Evolutionary conservation across 2,797 vertebrate species (phyloP), one percentile per base, ranked within the genome.

Genomic region (Pygocentrus nattereri): DNA sequence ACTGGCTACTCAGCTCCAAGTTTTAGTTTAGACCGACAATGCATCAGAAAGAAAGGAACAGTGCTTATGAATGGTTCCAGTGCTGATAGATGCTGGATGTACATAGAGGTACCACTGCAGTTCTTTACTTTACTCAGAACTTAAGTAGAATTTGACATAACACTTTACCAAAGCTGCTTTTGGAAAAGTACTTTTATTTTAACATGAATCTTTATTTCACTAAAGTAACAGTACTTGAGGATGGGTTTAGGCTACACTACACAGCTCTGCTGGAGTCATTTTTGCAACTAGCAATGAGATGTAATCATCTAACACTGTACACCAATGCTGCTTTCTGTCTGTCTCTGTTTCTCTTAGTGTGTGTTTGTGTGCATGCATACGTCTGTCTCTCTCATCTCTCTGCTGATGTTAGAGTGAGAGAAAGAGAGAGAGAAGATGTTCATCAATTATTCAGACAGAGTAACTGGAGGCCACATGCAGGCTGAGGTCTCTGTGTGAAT

Each of bases 381-480:
- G 41, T 44, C 31, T 21, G 23, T 78, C 38, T 75, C 4, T 73
- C 50, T 64, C 58, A 49, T 74, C 54, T 76, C 50, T 67, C 25
- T 80, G 74, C 68, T 76, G 73, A 69, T 78, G 80, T 78, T 62
- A 80, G 61, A 74, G 56, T 80, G 69, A 65, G 62, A 65, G 18
- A 8, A 16, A 76, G 70, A 44, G 56, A 77, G 67, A 80, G 77
- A 76, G 64, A 78, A 73, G 79, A 78, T 78, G 18, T 23, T 65
- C 67, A 78, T 87, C 23, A 82, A 87, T 87, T 80, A 85, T 87
- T 85, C 61, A 85, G 41, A 19, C 52, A 78, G 70, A 85, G 86
- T 84, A 87, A 84, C 86, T 67, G 74, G 77, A 87, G 84, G 82
- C 76, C 77, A 83, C 64, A 58, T 70, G 74, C 61, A 80, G 77